Base-by-base conservation (phyloP, 2,888 invertebrate genomes). In the Ormyrus labotus region DNA sequence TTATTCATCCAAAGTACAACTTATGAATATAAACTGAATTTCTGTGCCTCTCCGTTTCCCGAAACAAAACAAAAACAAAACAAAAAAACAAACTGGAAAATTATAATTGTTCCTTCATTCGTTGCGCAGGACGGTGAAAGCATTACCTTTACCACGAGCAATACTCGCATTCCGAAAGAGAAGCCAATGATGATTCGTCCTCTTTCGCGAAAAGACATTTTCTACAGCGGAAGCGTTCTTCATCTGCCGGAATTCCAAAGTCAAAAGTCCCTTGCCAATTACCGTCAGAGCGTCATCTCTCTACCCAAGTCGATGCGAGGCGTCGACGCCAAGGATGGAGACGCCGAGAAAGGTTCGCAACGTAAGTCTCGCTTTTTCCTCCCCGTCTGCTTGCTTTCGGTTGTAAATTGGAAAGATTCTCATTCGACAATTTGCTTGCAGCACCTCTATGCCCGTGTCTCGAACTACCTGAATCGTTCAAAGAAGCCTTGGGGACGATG, bases 151-250 rank as follows among this genome's bases (percentile, higher is more conserved):
- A 92, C 93, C 34, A 94, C 94, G 50, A 90, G 90, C 81, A 90
- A 88, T 82, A 90, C 93, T 0, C 89, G 89, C 73, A 90, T 88
- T 34, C 88, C 90, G 53, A 91, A 91, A 81, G 93, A 93, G 86
- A 92, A 92, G 83, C 92, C 93, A 67, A 92, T 94, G 84, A 96
- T 97, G 92, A 95, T 97, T 13, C 94, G 98, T 19, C 98, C 98
- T 4, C 92, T 99, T 92, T 98, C 98, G 7, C 93, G 98, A 74
- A 98, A 98, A 89, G 99, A 99, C 91, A 98, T 99, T 88, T 99
- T 99, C 93, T 99, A 99, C 92, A 97, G 98, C 3, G 98, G 99
- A 51, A 98, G 98, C 67, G 96, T 99, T 47, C 93, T 96, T 82
- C 97, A 99, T 92, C 93, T 99, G 86, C 97, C 97, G 0, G 98